These are phyloP conservation scores for Odontamblyopus rebecca DNA, from an alignment of 2,797 vertebrate genomes.

Conservation along the genomic window DNA sequence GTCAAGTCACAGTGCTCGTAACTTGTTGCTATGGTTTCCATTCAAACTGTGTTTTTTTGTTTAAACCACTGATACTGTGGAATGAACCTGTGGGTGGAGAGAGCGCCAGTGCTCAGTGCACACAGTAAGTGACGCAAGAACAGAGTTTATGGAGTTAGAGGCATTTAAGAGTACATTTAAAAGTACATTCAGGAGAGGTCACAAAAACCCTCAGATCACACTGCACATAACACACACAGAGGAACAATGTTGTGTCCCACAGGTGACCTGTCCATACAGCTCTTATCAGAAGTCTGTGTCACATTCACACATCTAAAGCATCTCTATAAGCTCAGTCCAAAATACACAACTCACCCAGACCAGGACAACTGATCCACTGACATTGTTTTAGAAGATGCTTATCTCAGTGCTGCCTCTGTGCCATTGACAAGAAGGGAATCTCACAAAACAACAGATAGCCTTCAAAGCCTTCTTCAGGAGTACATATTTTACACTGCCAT, in stretches of 20 bases:
- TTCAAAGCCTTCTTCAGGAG: conserved; percentile 52
- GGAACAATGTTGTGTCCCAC: conserved; percentile 26
- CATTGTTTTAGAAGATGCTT: conserved; percentile 38
- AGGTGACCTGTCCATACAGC: conserved; percentile 29
- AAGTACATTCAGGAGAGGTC: conserved; percentile 45
- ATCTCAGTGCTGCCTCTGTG: conserved; percentile 44
- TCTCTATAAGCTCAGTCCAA: conserved; percentile 44
- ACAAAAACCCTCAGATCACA: conserved; percentile 23
- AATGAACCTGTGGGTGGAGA: conserved; percentile 62
- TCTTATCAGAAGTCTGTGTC: conserved; percentile 31
- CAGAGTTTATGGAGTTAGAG: conserved; percentile 45
- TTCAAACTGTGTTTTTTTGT: conserved; percentile 53
- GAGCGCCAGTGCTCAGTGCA: conserved; percentile 49
- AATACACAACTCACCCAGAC: conserved; percentile 29
- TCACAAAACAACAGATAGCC: conserved; percentile 63
- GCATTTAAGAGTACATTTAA: conserved; percentile 2
- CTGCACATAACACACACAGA: conserved; percentile 7
- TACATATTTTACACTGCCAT: conserved; percentile 19
- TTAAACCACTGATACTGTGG: conserved; percentile 55
- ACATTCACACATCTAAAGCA: conserved; percentile 29
- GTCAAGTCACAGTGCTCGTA: conserved; percentile 66
- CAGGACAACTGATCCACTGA: conserved; percentile 66
- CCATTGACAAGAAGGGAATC: conserved; percentile 63
- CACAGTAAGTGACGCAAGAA: conserved; percentile 65
- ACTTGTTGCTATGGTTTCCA: conserved; percentile 73